Conservation (phyloP, 2,113 vertebrate genomes). For the Geococcyx californianus region DNA sequence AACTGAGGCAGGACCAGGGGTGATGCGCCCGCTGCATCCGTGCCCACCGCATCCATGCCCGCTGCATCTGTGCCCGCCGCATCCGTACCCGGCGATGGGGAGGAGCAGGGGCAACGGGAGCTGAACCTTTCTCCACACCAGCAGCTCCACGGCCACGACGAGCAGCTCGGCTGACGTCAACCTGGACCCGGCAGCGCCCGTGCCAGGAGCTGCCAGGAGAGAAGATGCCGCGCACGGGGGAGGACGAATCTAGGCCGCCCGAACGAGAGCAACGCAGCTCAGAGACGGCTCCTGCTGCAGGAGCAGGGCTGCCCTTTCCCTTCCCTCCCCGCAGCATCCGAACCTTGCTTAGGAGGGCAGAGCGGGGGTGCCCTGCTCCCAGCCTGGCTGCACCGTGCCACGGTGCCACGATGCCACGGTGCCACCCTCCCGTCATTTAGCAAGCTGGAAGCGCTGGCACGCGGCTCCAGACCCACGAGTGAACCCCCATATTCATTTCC, state of each 20-base stretch:
- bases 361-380: background rate
- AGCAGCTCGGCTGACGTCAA: background rate
- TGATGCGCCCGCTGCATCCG: background rate
- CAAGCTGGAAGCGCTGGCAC: fast-evolving
- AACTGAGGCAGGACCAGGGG: background rate
- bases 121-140: background rate
- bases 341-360: fast-evolving
- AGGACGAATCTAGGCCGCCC: constrained; percentile 20
- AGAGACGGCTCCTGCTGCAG: background rate
- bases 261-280: background rate
- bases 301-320: background rate
- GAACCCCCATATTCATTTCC: fast-evolving
- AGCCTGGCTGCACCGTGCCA: background rate
- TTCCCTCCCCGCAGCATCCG: background rate
- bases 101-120: background rate
- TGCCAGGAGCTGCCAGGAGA: background rate
- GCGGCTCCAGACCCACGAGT: background rate
- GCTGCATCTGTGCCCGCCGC: fast-evolving
- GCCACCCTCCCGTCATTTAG: no score
- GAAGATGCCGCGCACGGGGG: background rate
- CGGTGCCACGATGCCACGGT: no score
- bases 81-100: no score
- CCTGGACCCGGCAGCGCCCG: background rate
- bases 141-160: background rate
- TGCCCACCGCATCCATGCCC: background rate